Base-by-base conservation (phyloP, 2,888 invertebrate species). In the Tachina grossa region DNA sequence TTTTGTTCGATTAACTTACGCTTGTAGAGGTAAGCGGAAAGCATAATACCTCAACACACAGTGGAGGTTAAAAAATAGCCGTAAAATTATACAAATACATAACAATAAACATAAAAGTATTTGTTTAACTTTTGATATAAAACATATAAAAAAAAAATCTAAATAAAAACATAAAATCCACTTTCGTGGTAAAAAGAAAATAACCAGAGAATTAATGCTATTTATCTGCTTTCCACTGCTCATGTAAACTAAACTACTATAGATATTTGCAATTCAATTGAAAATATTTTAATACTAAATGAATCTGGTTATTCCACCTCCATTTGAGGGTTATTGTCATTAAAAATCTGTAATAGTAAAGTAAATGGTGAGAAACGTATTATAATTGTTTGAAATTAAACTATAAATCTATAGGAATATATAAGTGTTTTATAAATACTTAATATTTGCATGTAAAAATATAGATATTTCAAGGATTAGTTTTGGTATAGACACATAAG, bases 271-370 rank as follows among this genome's bases (percentile, higher is more conserved):
- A 14, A 16, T 31, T 4, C 13, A 6, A 49, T 61, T 53, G 5
- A 31, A 31, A 31, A 31, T 31, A 31, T 51, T 49, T 41, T 14
- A 59, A 49, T 47, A 22, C 13, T 0, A 76, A 82, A 57, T 65
- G 14, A 72, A 65, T 83, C 65, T 72, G 71, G 49, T 45, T 71
- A 71, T 83, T 69, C 43, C 11, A 69, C 13, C 43, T 22, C 4
- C 43, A 71, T 59, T 79, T 82, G 75, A 85, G 81, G 74, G 74
- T 78, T 85, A 82, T 74, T 75, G 74, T 69, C 63, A 78, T 79
- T 82, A 75, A 66, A 47, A 51, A 61, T 75, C 31, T 65, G 65
- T 49, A 55, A 57, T 49, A 55, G 55, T 49, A 72, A 51, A 76
- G 68, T 63, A 78, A 78, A 47, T 76, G 59, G 71, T 71, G 75